These are phyloP conservation scores for Etheostoma cragini DNA, from an alignment of 2,113 vertebrate species.

Conservation along the genomic window DNA sequence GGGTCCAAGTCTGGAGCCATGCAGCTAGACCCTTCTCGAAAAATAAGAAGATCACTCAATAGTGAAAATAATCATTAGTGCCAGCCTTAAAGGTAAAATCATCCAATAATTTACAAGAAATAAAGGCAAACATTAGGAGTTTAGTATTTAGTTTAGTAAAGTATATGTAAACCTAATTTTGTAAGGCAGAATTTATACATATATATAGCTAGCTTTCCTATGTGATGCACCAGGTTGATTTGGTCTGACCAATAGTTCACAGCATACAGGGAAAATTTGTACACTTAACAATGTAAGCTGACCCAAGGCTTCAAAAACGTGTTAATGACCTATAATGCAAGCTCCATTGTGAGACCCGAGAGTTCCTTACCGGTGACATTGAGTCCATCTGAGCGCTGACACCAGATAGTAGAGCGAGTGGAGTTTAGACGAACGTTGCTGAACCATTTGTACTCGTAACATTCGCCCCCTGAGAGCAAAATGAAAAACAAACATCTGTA, in stretches of 20 bases:
- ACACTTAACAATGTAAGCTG: neutral
- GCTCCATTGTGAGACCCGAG: neutral
- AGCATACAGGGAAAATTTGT: neutral
- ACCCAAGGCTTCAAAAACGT: neutral
- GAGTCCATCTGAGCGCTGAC: constrained; percentile 95
- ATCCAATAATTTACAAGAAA: neutral
- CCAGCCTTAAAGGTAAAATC: neutral
- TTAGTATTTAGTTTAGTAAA: neutral
- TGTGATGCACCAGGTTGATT: neutral
- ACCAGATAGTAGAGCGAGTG: constrained; percentile 88
- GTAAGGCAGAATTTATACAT: neutral
- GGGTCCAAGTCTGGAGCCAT: too few relatives aligned
- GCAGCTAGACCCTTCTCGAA: too few relatives aligned
- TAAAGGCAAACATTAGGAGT: neutral
- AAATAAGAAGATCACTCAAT: too few relatives aligned
- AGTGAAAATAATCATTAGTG: too few relatives aligned
- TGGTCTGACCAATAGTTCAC: too few relatives aligned
- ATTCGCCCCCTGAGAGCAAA: constrained; percentile 88
- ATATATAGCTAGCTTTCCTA: neutral
- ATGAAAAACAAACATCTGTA: constrained; percentile 16
- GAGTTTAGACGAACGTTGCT: constrained; percentile 86
- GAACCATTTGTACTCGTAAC: constrained; percentile 95
- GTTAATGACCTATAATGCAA: neutral
- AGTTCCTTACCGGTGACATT: constrained; percentile 92
- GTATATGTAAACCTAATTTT: neutral